phyloP scores from a whole-genome alignment of 2,113 vertebrate species.

The Chaetorhynchus papuensis region DNA sequence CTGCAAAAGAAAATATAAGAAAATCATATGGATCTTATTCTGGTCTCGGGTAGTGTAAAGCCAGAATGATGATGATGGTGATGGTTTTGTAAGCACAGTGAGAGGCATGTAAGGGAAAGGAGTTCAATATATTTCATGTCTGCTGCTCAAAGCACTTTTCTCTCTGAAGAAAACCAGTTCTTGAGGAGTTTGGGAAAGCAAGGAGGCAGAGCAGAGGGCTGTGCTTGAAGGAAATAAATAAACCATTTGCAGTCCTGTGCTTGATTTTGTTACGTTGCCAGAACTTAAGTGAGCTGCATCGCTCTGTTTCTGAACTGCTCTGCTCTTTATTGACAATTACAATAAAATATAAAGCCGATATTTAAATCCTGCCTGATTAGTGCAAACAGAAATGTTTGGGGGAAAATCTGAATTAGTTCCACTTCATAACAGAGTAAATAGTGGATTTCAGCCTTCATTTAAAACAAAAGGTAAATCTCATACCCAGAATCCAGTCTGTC shows the following conservation, averaged over 20 bases:
- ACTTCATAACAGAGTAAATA: constrained; percentile 54
- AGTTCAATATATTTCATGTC: neutral
- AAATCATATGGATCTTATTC: neutral
- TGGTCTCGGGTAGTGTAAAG: neutral
- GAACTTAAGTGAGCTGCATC: neutral
- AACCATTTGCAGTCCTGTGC: neutral
- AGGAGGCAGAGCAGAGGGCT: neutral
- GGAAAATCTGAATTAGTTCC: constrained; percentile 68
- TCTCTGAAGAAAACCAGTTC: neutral
- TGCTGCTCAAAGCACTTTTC: neutral
- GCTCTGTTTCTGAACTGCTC: neutral
- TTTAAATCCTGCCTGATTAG: constrained; percentile 41
- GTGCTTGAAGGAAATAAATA: neutral
- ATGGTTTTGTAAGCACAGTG: neutral
- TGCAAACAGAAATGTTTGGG: constrained; percentile 13
- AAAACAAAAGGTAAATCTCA: constrained; percentile 72
- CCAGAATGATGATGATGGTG: neutral
- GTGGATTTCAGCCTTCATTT: constrained; percentile 58
- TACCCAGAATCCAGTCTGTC: constrained; percentile 64
- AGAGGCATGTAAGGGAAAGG: neutral
- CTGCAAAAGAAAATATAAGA: neutral
- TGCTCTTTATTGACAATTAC: constrained; percentile 35
- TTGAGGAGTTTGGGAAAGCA: neutral
- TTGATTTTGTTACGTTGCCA: neutral
- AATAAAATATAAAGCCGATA: neutral